A percentile compares a stretch with the other conserved stretches of the same genome.
Conservation (phyloP, 2,113 vertebrate genomes). For the Takifugu bimaculatus region DNA sequence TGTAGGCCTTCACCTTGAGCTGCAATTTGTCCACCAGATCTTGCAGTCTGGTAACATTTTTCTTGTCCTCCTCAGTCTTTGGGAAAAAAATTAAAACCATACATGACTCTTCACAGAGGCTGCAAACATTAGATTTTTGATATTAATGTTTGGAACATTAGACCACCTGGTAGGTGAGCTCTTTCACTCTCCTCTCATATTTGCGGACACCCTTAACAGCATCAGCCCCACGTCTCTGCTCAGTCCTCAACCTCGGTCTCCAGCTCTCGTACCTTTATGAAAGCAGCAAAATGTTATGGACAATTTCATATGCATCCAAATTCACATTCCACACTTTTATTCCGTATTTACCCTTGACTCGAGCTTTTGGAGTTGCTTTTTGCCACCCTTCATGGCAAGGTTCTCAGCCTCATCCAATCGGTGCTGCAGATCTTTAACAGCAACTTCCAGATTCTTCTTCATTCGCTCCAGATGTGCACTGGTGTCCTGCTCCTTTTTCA, state of each 20-base stretch:
- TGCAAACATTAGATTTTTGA: neutral
- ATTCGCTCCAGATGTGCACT: too few species aligned
- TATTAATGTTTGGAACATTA: neutral
- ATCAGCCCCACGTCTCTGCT: too few species aligned
- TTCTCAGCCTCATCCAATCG: constrained; percentile 72
- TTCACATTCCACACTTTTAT: neutral
- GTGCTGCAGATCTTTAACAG: constrained; percentile 79
- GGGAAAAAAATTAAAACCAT: neutral
- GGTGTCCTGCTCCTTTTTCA: too few species aligned
- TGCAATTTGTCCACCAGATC: constrained; percentile 63
- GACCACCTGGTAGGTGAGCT: neutral
- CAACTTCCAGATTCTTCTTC: too few species aligned
- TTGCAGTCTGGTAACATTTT: constrained; percentile 59
- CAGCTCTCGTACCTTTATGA: constrained; percentile 55
- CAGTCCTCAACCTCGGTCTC: constrained; percentile 55
- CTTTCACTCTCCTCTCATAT: neutral
- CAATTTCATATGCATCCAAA: neutral
- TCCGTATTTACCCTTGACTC: constrained; percentile 71
- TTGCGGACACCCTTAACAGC: too few species aligned
- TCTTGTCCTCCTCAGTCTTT: constrained; percentile 17
- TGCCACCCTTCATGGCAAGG: constrained; percentile 78
- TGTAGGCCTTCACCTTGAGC: constrained; percentile 82
- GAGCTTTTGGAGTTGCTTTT: constrained; percentile 85
- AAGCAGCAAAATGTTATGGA: neutral
- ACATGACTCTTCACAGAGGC: neutral